A percentile compares a stretch with the other conserved stretches of the same genome.
Evolutionary conservation across 2,113 vertebrate genomes (phyloP).

Genomic region (Rhabdornis inornatus): DNA sequence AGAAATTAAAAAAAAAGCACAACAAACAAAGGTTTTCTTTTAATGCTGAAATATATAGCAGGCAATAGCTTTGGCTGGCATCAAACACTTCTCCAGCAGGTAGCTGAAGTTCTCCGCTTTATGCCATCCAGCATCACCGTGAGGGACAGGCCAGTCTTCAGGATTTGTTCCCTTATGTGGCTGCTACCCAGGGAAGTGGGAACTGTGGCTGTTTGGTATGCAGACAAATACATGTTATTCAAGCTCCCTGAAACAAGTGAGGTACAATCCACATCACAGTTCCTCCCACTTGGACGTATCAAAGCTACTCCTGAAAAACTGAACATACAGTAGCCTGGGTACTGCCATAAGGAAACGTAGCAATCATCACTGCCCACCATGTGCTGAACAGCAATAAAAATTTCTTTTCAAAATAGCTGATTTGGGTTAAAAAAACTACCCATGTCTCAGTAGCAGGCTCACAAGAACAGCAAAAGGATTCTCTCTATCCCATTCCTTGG

Average conservation of each 20-base stretch:
- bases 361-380: not conserved
- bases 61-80: not conserved
- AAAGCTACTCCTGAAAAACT: not conserved
- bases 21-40: not conserved
- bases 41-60: not conserved
- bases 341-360: not conserved
- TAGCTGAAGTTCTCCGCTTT: not conserved
- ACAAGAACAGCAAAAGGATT: not conserved
- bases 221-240: not conserved
- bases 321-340: not conserved
- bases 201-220: not conserved
- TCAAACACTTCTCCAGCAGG: not conserved
- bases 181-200: not conserved
- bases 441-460: not conserved
- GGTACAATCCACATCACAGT: not conserved
- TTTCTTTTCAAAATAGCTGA: not conserved
- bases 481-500: not conserved
- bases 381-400: not conserved
- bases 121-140: rapidly evolving
- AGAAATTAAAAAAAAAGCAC: no score
- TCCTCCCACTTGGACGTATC: not conserved
- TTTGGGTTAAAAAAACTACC: not conserved
- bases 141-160: not conserved
- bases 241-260: not conserved
- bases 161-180: not conserved